Evolutionary conservation across 2,888 invertebrate species (phyloP), one percentile per base, ranked within the genome.

Genomic region (Myopa testacea): DNA sequence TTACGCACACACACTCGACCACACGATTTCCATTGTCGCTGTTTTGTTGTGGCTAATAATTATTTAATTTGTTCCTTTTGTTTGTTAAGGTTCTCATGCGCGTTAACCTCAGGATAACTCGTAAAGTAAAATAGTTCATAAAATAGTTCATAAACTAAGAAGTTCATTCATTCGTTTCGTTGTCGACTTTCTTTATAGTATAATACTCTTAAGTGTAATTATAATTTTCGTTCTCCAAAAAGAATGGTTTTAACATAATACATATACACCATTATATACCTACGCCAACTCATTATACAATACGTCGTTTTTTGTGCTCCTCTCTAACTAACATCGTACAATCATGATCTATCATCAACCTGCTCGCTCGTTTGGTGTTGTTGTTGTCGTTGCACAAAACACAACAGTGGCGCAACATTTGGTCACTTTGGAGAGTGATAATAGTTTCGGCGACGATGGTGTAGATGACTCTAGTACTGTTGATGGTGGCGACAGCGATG

Each of bases 1-100:
- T 65, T 77, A 63, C 60, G 55, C 38, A 69, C 62, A 67, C 71
- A 75, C 55, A 26, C 38, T 26, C 6, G 14, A 19, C 45, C 77
- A 76, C 37, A 80, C 77, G 81, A 77, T 80, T 80, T 81, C 68
- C 75, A 81, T 4, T n/a, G 80, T 79, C 80, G 79, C 82, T 78
- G 45, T 72, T 69, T 60, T 58, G 37, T 60, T 60, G 1, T 55
- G 58, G n/a, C 1, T 40, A 19, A 8, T 38, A 69, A 80, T 75
- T 16, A 50, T 78, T 81, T 34, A 12, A 71, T 60, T 80, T 60
- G 38, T 70, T 37, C 8, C 16, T 55, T 16, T 4, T 12, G 12
- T 6, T n/a, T 55, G 80, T 81, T 81, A 81, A 86, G 87, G 86
- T 82, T 88, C 86, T 80, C 87, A 87, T 86, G 86, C 86, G 82